phyloP scores from a whole-genome alignment of 2,797 vertebrate genomes.

The Tiaroga cobitis region DNA sequence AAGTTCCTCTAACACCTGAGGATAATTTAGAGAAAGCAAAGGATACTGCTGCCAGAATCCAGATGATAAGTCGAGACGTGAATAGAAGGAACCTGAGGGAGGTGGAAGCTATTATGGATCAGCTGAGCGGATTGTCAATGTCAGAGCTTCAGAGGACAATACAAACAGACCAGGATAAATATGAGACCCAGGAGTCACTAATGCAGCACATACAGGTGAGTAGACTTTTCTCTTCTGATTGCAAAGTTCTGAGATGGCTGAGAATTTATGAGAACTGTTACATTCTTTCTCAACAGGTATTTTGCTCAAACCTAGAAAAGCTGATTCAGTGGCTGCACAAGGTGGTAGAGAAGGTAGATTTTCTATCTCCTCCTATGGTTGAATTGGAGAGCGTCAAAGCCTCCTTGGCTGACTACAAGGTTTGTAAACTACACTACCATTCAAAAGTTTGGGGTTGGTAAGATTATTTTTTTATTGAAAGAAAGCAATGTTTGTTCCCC shows the following conservation, averaged over 20 bases:
- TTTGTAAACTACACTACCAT: constrained; percentile 63
- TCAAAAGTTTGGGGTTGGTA: neutral
- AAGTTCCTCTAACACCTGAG: constrained; percentile 19
- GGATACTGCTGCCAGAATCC: constrained; percentile 38
- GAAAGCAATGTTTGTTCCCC: neutral
- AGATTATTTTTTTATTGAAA: neutral
- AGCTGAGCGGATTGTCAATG: constrained; percentile 61
- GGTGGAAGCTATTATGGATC: constrained; percentile 63
- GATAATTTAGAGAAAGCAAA: constrained; percentile 39
- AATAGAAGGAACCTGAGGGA: constrained; percentile 60
- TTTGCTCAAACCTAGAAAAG: constrained; percentile 87
- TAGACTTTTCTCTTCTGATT: neutral
- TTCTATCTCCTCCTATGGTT: constrained; percentile 70
- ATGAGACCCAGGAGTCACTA: constrained; percentile 75
- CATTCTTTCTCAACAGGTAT: constrained; percentile 74
- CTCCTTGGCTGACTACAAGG: constrained; percentile 85
- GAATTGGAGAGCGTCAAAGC: constrained; percentile 74
- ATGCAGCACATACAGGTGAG: constrained; percentile 86
- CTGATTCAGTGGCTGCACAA: constrained; percentile 86
- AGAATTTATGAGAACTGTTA: constrained; percentile 14
- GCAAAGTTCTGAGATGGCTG: neutral
- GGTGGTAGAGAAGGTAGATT: constrained; percentile 73
- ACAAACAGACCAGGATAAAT: constrained; percentile 54
- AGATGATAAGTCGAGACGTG: constrained; percentile 47
- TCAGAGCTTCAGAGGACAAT: constrained; percentile 48